Evolutionary conservation across 2,888 invertebrate species (phyloP), one percentile per base, ranked within the genome.

Genomic region (Hermaeophaga mercurialis): DNA sequence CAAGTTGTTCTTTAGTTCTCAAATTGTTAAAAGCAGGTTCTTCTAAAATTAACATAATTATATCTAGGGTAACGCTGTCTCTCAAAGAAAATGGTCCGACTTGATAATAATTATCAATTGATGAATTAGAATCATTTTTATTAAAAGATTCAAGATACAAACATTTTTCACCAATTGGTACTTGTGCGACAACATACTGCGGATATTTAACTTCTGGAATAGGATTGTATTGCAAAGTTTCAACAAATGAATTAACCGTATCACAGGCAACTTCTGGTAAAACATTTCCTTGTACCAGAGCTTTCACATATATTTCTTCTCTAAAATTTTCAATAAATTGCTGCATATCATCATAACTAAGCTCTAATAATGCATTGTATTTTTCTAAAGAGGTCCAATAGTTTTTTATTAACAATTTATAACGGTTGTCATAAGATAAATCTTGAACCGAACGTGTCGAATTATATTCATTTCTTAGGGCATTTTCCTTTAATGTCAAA

Each of bases 101-200:
- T 75, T 95, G 95, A 78, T 94, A 96, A 78, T 93, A 94, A 80
- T 94, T 93, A 8, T 86, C 87, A 26, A 94, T 84, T 53, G 90
- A 84, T 8, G 91, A 91, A 78, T 94, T 95, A 0, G 84, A 80
- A 65, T 94, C 92, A 3, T 81, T 80, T 3, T 79, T 78, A 76
- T 93, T 91, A 50, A 92, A 84, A 17, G 88, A 88, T 69, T 82
- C 76, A 33, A 91, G 82, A 38, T 87, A 82, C 48, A 89, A 82
- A 64, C 81, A 86, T 39, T 81, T 82, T 62, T 85, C 83, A 5
- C 90, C 90, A 19, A 79, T 73, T 0, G 91, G 90, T 48, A 94
- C 67, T 72, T 88, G 80, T 58, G 81, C 79, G 0, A 90, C 84
- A 41, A 80, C 78, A 49, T 84, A 79, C 59, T 79, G 72, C 0